These are phyloP conservation scores for Cuniculus paca DNA, from an alignment of 2,797 vertebrate genomes.

Conservation along the genomic window DNA sequence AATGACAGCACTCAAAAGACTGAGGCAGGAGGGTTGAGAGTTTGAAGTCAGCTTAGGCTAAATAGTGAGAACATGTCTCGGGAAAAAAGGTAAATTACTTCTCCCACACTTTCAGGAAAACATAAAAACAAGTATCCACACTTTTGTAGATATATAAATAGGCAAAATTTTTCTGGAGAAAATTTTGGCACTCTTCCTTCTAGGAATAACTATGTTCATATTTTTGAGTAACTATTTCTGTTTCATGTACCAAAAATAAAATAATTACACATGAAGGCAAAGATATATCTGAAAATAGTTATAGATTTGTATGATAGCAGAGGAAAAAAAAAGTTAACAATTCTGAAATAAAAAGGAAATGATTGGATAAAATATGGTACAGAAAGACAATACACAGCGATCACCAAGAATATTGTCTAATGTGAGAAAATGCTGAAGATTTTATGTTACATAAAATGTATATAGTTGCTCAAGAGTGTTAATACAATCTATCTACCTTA, in stretches of 20 bases:
- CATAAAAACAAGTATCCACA: background rate
- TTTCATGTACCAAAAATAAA: slow-evolving; percentile 9
- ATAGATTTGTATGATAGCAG: background rate
- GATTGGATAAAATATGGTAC: background rate
- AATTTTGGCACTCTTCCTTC: background rate
- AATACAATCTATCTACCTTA: background rate
- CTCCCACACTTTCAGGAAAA: slow-evolving; percentile 1
- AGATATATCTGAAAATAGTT: background rate
- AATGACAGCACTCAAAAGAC: background rate
- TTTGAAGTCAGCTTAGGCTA: background rate
- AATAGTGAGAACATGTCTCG: background rate
- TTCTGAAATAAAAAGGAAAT: background rate
- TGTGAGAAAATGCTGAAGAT: background rate
- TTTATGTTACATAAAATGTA: background rate
- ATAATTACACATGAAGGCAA: background rate
- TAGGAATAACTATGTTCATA: background rate
- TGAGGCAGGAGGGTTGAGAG: background rate
- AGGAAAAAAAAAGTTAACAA: background rate
- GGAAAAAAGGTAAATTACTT: background rate
- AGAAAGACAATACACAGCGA: background rate
- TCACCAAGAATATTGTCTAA: background rate
- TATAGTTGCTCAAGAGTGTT: background rate
- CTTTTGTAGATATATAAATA: background rate
- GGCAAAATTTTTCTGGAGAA: slow-evolving; percentile 29
- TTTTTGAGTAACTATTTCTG: background rate